Conservation (phyloP, 2,888 invertebrate genomes). For the Diaperis boleti region DNA sequence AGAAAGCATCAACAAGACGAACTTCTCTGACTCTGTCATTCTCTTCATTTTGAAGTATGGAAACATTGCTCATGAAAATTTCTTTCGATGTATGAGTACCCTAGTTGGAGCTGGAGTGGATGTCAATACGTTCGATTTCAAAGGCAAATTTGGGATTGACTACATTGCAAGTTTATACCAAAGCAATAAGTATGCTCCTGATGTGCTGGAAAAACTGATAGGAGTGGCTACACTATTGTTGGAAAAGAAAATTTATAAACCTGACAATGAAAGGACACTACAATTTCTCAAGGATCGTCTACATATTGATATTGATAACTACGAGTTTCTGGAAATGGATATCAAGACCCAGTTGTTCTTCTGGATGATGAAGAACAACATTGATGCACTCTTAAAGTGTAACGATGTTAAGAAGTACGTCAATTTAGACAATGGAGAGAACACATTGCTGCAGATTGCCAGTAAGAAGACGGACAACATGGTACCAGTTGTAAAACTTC, state of each 20-base stretch:
- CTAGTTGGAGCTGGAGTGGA: constrained; percentile 16
- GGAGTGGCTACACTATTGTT: no score
- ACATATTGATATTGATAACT: no score
- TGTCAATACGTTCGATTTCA: constrained; percentile 18
- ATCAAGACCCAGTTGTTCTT: constrained; percentile 12
- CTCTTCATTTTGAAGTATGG: constrained; percentile 26
- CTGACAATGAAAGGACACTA: no score
- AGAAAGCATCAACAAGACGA: no score
- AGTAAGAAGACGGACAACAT: constrained; percentile 3
- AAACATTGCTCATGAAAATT: constrained; percentile 1
- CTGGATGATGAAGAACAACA: constrained; percentile 5
- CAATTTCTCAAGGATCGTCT: no score
- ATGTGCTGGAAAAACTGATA: no score
- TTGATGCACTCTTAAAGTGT: not conserved
- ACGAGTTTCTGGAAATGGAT: no score
- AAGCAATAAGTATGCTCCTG: no score
- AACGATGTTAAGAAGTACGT: constrained; percentile 1
- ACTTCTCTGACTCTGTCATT: constrained; percentile 5
- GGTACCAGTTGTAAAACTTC: constrained; percentile 5
- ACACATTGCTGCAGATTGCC: constrained; percentile 28
- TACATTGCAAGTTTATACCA: not conserved
- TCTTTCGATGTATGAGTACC: not conserved
- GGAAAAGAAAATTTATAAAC: no score
- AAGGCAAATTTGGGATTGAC: constrained; percentile 11
- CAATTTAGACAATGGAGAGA: constrained; percentile 4